Evolutionary conservation across 2,113 vertebrate species (phyloP).

Genomic region (Microtus pennsylvanicus): DNA sequence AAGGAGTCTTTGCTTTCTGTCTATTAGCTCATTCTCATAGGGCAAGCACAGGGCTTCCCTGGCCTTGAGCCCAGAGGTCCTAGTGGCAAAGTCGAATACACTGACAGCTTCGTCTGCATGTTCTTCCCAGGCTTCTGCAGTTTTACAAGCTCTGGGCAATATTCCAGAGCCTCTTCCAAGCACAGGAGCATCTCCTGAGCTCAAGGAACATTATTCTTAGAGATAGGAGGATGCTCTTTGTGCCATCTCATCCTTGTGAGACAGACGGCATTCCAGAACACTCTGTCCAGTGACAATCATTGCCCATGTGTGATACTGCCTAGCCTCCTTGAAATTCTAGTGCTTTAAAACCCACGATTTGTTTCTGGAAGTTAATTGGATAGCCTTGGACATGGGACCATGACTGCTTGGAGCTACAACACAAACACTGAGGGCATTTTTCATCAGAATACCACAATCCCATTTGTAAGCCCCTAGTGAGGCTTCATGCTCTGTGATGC

Average conservation of each 20-base stretch:
- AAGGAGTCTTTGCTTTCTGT: not conserved
- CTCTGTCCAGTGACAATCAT: not conserved
- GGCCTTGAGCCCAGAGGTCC: not conserved
- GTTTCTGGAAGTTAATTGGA: not conserved
- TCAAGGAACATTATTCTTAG: conserved; percentile 40
- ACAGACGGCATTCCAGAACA: conserved; percentile 12
- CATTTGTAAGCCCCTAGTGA: not conserved
- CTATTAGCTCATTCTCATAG: not conserved
- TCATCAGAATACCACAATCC: not conserved
- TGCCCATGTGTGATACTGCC: not conserved
- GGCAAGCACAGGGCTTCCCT: not conserved
- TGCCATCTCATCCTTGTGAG: not conserved
- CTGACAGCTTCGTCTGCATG: not conserved
- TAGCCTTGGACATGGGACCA: not conserved
- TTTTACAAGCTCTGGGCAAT: conserved; percentile 22
- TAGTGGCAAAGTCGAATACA: not conserved
- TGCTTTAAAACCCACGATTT: not conserved
- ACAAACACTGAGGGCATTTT: not conserved
- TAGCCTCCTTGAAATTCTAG: not conserved
- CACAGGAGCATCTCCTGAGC: conserved; percentile 33
- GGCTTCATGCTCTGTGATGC: not conserved
- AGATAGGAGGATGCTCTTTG: not conserved
- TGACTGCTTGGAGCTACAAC: not conserved
- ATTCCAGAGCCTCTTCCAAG: conserved; percentile 29
- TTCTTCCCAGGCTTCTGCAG: conserved; percentile 40